Base-by-base conservation (phyloP, 2,888 invertebrate genomes). In the Leucoptera coffeella region DNA sequence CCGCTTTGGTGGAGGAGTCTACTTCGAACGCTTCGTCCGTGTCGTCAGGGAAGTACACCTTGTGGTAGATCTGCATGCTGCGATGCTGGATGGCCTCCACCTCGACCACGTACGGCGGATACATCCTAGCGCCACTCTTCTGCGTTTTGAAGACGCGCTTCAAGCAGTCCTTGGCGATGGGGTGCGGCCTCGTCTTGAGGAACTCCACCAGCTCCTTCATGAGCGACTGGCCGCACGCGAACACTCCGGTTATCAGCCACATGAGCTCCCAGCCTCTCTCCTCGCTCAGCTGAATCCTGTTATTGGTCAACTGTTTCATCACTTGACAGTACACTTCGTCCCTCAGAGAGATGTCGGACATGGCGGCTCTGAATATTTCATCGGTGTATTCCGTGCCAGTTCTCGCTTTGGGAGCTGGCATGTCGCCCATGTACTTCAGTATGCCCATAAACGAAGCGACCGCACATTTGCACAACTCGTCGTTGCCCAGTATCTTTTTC, bases 11-110 rank as follows among this genome's bases (percentile, higher is more conserved):
- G 28, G 85, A 82, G 0, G 94, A 93, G 47, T 93, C 89, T 8
- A 96, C 91, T 72, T 95, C 93, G 44, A 95, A 90, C 1, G 92
- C 92, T 61, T 94, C 92, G 43, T 92, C 90, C 0, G 89, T 87
- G 43, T 91, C 89, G 52, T 96, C 91, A 0, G 96, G 96, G 72
- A 95, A 95, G 49, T 92, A 92, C 9, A 95, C 85, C 62, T 92
- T 94, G 51, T 95, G 95, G 53, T 88, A 91, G 41, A 96, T 95
- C 54, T 93, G 89, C 53, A 92, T 84, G 37, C 89, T 91, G 45
- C 91, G 84, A 47, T 90, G 89, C 45, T 93, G 92, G 39, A 96
- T 92, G 3, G 94, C 93, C 62, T 95, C 94, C 4, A 94, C 88
- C 69, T 96, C 95, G 4, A 95, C 87, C 17, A 87, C 78, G 47